Base-by-base conservation (phyloP, 2,797 vertebrate species). In the Ceryle rudis region DNA sequence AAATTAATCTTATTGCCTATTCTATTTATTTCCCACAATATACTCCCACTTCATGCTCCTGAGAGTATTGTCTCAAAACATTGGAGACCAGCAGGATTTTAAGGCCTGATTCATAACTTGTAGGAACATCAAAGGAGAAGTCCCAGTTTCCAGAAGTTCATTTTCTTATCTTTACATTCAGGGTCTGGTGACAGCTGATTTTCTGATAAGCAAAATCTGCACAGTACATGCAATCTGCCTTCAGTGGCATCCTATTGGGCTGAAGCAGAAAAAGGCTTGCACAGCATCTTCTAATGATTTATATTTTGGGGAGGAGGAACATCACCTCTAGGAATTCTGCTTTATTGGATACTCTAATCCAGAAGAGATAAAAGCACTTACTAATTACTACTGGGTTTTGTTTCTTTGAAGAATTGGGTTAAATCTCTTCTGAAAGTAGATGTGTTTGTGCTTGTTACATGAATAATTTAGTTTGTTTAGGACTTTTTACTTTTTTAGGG, bases 371-470 rank as follows among this genome's bases (percentile, higher is more conserved):
- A 97, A 97, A 97, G 95, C 57, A 23, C 31, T 86, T 58, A 64
- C 88, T 97, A 97, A 97, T 96, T 97, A 96, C 81, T 78, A 35
- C 79, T 93, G 88, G 79, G 86, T 88, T 97, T 94, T 96, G 90
- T 94, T 94, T 86, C 96, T 97, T 97, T 96, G 96, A 97, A 97
- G 93, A 97, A 93, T 10, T 96, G 83, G 96, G 92, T 95, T 97
- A 95, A 96, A 85, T 75, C 65, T 86, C 96, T 93, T 95, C 84
- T 95, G 91, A 92, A 97, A 94, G 86, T 55, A 78, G 81, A 87
- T 47, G 70, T 96, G 87, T 95, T 94, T 96, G 73, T 86, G 86
- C 79, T 94, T 1, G 4, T 96, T 95, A 96, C 92, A 97, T 93
- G 92, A 89, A 95, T 95, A 97, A 97, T 97, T 97, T 93, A 95